Percentiles rank a stretch among this genome's conserved stretches.
Conservation (phyloP, 2,113 vertebrate genomes). For the Alouatta palliata region DNA sequence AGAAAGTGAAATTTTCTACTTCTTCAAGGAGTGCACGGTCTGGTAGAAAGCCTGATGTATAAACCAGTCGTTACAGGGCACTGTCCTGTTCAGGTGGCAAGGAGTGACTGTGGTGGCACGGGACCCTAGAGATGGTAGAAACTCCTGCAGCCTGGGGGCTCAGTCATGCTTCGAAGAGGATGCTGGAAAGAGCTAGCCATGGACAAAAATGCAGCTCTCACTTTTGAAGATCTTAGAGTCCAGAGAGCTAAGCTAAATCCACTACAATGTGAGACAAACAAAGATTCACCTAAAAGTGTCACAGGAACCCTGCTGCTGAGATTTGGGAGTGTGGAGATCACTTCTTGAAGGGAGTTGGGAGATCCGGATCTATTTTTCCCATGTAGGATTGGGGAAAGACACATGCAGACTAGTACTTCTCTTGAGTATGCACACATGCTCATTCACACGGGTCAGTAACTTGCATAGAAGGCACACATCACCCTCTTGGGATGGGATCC, state of each 20-base stretch:
- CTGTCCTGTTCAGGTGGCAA: neutral
- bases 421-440: neutral
- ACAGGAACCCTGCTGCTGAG: neutral
- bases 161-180: neutral
- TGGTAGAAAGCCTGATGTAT: neutral
- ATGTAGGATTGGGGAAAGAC: neutral
- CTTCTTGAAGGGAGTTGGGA: neutral
- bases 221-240: neutral
- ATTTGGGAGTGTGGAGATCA: neutral
- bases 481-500: neutral
- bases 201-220: neutral
- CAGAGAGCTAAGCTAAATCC: neutral
- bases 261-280: accelerated
- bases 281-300: neutral
- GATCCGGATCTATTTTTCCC: neutral
- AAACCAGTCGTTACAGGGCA: accelerated
- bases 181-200: neutral
- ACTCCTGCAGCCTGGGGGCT: too few species aligned
- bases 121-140: neutral
- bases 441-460: accelerated
- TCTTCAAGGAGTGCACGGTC: accelerated
- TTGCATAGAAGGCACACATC: accelerated
- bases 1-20: neutral
- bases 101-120: accelerated
- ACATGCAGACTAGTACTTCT: neutral